Conservation (phyloP, 1,140 invertebrate genomes). For the Drosophila pseudoananassae region DNA sequence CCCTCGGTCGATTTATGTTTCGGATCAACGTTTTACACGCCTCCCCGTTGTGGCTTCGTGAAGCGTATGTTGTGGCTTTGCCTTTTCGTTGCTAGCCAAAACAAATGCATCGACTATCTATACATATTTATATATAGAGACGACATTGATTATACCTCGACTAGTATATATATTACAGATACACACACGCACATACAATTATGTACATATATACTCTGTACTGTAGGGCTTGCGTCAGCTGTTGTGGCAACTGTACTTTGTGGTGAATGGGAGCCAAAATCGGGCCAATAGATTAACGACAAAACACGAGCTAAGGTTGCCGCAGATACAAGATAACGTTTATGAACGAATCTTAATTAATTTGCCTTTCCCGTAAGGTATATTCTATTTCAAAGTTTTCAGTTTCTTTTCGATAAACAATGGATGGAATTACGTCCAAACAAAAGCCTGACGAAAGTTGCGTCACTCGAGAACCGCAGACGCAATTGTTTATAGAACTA, state of each 20-base stretch:
- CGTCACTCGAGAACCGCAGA: neutral
- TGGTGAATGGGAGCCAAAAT: neutral
- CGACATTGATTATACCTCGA: slow-evolving; percentile 33
- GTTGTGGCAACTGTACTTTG: slow-evolving; percentile 27
- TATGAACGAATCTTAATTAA: too few species aligned
- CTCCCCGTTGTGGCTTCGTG: slow-evolving; percentile 38
- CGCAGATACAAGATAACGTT: too few species aligned
- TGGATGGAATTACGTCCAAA: neutral
- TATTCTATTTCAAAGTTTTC: too few species aligned
- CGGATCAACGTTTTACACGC: slow-evolving; percentile 23
- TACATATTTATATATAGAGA: slow-evolving; percentile 17
- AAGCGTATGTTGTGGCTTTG: slow-evolving; percentile 39
- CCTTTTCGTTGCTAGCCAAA: slow-evolving; percentile 62
- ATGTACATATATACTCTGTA: neutral
- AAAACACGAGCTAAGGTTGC: neutral
- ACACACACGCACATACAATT: neutral
- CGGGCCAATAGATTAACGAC: neutral
- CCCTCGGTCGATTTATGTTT: slow-evolving; percentile 21
- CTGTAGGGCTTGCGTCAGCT: neutral
- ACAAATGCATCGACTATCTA: slow-evolving; percentile 49
- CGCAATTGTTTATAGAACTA: slow-evolving; percentile 7
- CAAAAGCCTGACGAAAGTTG: neutral
- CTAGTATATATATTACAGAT: slow-evolving; percentile 4
- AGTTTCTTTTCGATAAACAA: neutral
- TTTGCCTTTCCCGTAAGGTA: too few species aligned